Evolutionary conservation across 2,797 vertebrate species (phyloP).

Genomic region (Eidolon dupreanum): DNA sequence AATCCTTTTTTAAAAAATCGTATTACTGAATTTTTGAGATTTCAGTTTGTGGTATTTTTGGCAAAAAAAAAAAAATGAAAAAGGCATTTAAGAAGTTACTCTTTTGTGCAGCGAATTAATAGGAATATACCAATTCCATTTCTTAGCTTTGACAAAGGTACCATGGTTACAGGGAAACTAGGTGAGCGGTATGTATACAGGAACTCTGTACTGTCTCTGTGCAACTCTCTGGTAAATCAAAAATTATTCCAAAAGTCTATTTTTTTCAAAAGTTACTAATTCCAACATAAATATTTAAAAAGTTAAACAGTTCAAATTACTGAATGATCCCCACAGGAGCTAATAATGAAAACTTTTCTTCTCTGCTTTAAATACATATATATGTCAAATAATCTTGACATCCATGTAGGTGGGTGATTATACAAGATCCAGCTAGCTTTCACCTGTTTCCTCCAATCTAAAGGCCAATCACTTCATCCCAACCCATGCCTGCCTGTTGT

Average conservation of each 20-base stretch:
- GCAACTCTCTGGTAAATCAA: neutral
- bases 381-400: neutral
- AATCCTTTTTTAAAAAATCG: neutral
- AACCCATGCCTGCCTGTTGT: neutral
- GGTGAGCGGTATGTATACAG: neutral
- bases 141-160: conserved; percentile 14
- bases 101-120: neutral
- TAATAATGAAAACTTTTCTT: conserved; percentile 24
- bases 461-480: neutral
- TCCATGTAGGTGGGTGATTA: neutral
- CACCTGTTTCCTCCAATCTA: neutral
- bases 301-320: neutral
- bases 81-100: neutral
- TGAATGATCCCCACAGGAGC: neutral
- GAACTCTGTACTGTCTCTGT: neutral
- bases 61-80: neutral
- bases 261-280: neutral
- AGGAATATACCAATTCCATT: neutral
- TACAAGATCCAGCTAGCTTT: neutral
- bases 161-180: neutral
- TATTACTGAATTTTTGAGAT: neutral
- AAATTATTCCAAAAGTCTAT: neutral
- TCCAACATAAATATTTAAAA: conserved; percentile 18
- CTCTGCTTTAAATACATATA: neutral
- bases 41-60: neutral